Evolutionary conservation across 1,140 invertebrate species (phyloP), one percentile per base, ranked within the genome.

Genomic region (Zaprionus davidi): DNA sequence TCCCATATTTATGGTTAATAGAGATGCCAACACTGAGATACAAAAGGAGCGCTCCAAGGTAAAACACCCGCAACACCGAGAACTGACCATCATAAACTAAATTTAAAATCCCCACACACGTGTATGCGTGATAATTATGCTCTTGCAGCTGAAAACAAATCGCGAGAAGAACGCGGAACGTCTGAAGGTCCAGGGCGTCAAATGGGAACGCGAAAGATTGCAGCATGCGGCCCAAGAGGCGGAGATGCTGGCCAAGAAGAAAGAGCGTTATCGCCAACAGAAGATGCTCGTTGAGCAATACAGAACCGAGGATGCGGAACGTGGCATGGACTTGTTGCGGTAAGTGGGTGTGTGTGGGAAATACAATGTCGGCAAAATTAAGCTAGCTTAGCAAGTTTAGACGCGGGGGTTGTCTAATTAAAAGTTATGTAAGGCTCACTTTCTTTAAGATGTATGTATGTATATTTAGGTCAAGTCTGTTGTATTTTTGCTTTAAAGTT

Each of bases 1-100:
- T 94, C 95, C 95, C 34, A 94, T 95, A 17, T 95, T 95, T 82
- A 92, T 95, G 65, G 94, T 95, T 22, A 94, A 95, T 79, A 92
- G 93, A 63, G 93, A 95, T 77, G 95, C 94, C 67, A 94, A 95
- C 36, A 78, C 93, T 34, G 93, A 95, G 59, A 93, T 94, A 51
- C 93, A 93, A 22, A 93, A 94, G 57, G 93, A 93, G 69, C 92
- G 93, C 55, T 93, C 93, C 55, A 94, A 94, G 93, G 95, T 76
- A 59, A 24, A 11, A 38, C 6, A 15, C 12, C 15, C 15, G 1
- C 12, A 28, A 56, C 20, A 46, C n/a, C 7, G 26, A 44, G 20
- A 46, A 6, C 7, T 3, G 28, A 17, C 17, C 26, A 56, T 44
- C 26, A 44, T 44, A 46, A 46, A 67, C 38, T 24, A 12, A 51